These are phyloP conservation scores for Danaus plexippus DNA, from an alignment of 1,140 invertebrate genomes.

Conservation along the genomic window DNA sequence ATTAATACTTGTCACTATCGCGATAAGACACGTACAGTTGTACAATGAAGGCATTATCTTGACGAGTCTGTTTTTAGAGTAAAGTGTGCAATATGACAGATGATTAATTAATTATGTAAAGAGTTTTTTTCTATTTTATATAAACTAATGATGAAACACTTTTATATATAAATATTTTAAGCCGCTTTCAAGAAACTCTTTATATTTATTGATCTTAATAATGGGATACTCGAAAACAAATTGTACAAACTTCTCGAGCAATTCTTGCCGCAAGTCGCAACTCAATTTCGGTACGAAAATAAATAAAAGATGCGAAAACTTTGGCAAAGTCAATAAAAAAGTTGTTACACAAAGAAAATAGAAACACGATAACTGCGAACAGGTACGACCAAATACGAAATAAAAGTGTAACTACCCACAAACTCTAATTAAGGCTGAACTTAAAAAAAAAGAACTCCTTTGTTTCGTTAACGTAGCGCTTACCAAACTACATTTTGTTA, in stretches of 20 bases:
- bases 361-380: conserved; percentile 10
- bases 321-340: conserved; percentile 3
- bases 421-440: conserved; percentile 53
- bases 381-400: conserved; percentile 10
- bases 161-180: too few species aligned
- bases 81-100: background rate
- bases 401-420: conserved; percentile 28
- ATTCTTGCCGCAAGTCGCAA: too few species aligned
- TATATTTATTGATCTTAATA: too few species aligned
- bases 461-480: conserved; percentile 48
- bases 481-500: conserved; percentile 58
- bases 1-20: conserved; percentile 64
- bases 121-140: too few species aligned
- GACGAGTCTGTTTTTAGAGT: conserved; percentile 20
- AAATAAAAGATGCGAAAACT: too few species aligned
- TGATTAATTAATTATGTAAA: too few species aligned
- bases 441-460: conserved; percentile 47
- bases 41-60: conserved; percentile 21
- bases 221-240: too few species aligned
- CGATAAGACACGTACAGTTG: conserved; percentile 34
- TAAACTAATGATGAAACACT: too few species aligned
- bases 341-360: conserved; percentile 3
- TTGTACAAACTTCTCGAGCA: too few species aligned
- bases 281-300: too few species aligned
- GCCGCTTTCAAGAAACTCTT: too few species aligned